Evolutionary conservation across 2,113 vertebrate genomes (phyloP).

Genomic region (Ahaetulla prasina): DNA sequence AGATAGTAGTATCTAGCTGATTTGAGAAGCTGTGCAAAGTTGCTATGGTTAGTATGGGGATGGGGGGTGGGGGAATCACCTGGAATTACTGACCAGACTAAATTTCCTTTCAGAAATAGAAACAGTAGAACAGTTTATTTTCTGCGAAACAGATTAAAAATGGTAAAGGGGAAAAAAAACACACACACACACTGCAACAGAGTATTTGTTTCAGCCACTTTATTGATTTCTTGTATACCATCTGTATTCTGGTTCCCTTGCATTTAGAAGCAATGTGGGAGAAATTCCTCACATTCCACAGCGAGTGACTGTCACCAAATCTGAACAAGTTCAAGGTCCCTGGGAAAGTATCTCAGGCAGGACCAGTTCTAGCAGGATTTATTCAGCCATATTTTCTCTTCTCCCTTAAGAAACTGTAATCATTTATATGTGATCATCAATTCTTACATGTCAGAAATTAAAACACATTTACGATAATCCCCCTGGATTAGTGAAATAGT

Average conservation of each 20-base stretch:
- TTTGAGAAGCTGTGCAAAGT: neutral
- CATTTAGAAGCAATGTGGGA: neutral
- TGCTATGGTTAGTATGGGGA: neutral
- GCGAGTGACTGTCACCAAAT: neutral
- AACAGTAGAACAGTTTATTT: neutral
- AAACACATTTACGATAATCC: conserved; percentile 57
- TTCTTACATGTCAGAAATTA: conserved; percentile 39
- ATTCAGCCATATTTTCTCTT: neutral
- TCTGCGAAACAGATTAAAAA: neutral
- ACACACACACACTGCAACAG: neutral
- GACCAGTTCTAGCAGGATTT: neutral
- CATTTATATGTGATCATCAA: conserved; percentile 11
- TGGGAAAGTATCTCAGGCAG: neutral
- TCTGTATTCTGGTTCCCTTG: neutral
- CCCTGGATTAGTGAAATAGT: conserved; percentile 57
- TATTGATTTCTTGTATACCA: neutral
- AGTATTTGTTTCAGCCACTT: neutral
- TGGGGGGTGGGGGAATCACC: neutral
- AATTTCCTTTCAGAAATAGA: neutral
- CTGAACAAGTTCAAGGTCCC: neutral
- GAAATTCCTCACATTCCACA: neutral
- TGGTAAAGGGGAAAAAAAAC: neutral
- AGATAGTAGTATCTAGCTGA: neutral
- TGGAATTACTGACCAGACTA: neutral
- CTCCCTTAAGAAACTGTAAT: conserved; percentile 9